These are phyloP conservation scores for Cephus cinctus DNA, from an alignment of 1,140 invertebrate genomes.

Conservation along the genomic window DNA sequence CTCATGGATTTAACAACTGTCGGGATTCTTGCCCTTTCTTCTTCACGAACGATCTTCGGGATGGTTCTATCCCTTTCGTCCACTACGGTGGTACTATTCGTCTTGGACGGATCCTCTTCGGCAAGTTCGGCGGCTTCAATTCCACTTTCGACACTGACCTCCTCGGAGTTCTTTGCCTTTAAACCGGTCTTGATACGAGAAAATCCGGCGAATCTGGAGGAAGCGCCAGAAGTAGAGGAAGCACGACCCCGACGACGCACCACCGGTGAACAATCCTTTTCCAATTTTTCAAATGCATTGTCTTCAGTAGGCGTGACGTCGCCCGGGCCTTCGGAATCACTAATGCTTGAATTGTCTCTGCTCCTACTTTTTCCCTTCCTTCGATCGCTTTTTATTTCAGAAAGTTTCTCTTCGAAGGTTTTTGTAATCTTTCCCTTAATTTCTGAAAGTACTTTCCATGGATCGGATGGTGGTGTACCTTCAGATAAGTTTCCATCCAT, in stretches of 20 bases:
- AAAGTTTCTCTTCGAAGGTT: slow-evolving; percentile 64
- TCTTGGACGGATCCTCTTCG: slow-evolving; percentile 23
- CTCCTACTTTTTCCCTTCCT: slow-evolving; percentile 43
- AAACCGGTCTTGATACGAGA: slow-evolving; percentile 47
- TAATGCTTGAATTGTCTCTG: slow-evolving; percentile 60
- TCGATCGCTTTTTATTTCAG: slow-evolving; percentile 58
- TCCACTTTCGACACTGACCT: slow-evolving; percentile 58
- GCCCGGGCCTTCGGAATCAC: slow-evolving; percentile 60
- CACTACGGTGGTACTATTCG: slow-evolving; percentile 41
- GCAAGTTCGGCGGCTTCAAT: slow-evolving; percentile 57
- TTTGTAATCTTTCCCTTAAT: slow-evolving; percentile 64
- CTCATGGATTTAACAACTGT: too few relatives aligned
- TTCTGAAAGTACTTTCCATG: slow-evolving; percentile 59
- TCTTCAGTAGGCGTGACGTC: slow-evolving; percentile 45
- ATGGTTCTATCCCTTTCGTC: too few relatives aligned
- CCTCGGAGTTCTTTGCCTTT: slow-evolving; percentile 44
- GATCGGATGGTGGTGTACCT: slow-evolving; percentile 55
- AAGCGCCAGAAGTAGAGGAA: too few relatives aligned
- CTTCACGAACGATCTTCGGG: too few relatives aligned
- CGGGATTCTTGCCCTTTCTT: too few relatives aligned
- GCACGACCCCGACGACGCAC: slow-evolving; percentile 22
- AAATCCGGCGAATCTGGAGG: slow-evolving; percentile 42
- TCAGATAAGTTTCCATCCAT: slow-evolving; percentile 49
- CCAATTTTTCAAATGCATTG: slow-evolving; percentile 30
- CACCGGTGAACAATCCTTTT: slow-evolving; percentile 27